Evolutionary conservation across 1,140 invertebrate species (phyloP).

Genomic region (Drosophila lini): DNA sequence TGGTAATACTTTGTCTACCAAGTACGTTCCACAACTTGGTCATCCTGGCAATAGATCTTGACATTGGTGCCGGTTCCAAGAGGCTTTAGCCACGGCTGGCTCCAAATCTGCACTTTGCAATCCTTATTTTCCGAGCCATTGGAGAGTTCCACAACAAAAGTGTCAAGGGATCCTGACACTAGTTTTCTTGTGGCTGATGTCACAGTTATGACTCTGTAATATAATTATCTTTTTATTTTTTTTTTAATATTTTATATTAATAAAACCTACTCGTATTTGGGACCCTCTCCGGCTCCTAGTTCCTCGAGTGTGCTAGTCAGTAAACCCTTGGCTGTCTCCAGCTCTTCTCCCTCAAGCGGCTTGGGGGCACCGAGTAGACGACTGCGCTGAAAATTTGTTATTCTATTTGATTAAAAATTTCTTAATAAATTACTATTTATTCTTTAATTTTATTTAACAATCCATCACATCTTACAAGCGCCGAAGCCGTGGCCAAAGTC

Average conservation of each 20-base stretch:
- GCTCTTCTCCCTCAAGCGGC: constrained; percentile 26
- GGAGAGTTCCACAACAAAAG: neutral
- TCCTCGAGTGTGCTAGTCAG: constrained; percentile 31
- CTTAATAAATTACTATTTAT: no score
- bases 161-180: constrained; percentile 1
- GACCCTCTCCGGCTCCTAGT: constrained; percentile 52
- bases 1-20: neutral
- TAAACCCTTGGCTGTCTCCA: constrained; percentile 30
- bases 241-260: neutral
- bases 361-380: neutral
- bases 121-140: constrained; percentile 5
- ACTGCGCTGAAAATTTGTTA: neutral
- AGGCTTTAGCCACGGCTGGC: constrained; percentile 1
- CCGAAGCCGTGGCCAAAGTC: neutral
- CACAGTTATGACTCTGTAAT: neutral
- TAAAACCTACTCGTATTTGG: constrained; percentile 40
- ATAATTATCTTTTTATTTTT: no score
- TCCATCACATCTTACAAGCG: neutral
- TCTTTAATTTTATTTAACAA: no score
- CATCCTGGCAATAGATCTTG: constrained; percentile 5
- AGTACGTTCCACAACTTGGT: constrained; percentile 3
- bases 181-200: neutral
- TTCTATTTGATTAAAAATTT: neutral
- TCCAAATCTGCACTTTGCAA: constrained; percentile 10
- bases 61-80: neutral